Evolutionary conservation across 64 coral and sea anemone genomes (phyloP), one percentile per base, ranked within the genome.

Genomic region (Montipora capricornis): DNA sequence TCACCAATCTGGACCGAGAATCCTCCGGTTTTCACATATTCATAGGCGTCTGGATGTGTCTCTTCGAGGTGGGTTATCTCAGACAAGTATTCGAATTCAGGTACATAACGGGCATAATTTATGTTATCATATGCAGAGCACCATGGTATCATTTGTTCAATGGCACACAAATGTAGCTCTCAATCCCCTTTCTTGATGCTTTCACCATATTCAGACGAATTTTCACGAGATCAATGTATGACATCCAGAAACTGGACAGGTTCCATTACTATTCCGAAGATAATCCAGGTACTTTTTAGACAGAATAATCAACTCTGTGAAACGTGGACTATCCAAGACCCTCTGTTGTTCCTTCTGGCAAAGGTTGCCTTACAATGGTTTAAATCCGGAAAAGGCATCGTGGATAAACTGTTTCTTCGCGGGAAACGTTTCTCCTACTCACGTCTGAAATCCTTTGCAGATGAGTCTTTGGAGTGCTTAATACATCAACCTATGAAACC

Each of bases 41-140:
- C 66, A 22, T 52, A 19, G 20, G 61, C 92, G 15, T 93, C 92
- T 3, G 80, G 81, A 77, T 95, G 94, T 11, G 64, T 58, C 52
- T 78, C 47, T 49, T 91, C 70, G 29, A 29, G 29, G 29, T 73
- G 62, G 24, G 88, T 57, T 82, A 95, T 91, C 48, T 91, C 81
- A 9, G 64, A 69, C 51, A 78, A 51, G 44, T 95, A 29, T 29
- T 29, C 29, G 29, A 29, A 95, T 17, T 44, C 55, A 45, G 89
- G 49, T 57, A 90, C 55, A 77, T 95, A 95, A 52, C 81, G 67
- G 74, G 94, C 89, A 91, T 95, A 95, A 68, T 95, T 95, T 0
- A 87, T 5, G 52, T 91, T 91, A 79, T 95, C 89, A 79, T 90
- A 87, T 24, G 88, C 82, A 75, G 87, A 95, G 49, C 73, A 91